These are phyloP conservation scores for Archilochus colubris DNA, from an alignment of 2,113 vertebrate genomes.

Conservation along the genomic window DNA sequence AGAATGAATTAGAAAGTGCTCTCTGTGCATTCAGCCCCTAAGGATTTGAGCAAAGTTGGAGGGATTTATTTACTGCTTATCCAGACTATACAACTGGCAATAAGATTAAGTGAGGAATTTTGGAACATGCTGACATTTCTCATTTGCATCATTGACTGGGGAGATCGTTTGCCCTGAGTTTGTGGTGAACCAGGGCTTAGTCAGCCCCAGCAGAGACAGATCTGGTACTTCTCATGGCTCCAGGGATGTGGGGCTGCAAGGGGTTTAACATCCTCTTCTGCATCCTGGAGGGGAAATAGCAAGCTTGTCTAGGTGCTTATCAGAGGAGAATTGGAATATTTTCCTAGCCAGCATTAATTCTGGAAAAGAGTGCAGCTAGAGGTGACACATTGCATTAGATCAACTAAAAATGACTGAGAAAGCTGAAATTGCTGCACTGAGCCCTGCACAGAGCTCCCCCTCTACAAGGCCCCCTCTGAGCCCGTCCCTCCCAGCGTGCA, in stretches of 20 bases:
- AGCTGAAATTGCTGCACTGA: neutral
- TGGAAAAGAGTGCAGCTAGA: neutral
- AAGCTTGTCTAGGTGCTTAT: constrained; percentile 63
- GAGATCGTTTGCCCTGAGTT: constrained; percentile 39
- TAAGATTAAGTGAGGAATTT: constrained; percentile 57
- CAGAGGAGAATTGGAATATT: constrained; percentile 40
- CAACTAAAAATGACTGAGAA: constrained; percentile 13
- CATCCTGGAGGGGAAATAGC: constrained; percentile 24
- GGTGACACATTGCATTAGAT: constrained; percentile 17
- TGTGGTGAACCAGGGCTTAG: constrained; percentile 60
- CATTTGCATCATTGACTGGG: constrained; percentile 58
- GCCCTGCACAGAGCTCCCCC: constrained; percentile 16
- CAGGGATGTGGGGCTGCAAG: constrained; percentile 38
- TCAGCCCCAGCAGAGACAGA: constrained; percentile 35
- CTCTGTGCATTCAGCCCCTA: constrained; percentile 25
- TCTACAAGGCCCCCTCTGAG: neutral
- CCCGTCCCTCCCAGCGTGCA: neutral
- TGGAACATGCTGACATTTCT: constrained; percentile 60
- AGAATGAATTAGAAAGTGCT: constrained; percentile 63
- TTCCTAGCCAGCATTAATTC: constrained; percentile 59
- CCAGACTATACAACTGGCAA: constrained; percentile 67
- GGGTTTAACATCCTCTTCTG: constrained; percentile 21
- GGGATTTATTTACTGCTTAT: constrained; percentile 64
- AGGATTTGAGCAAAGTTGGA: constrained; percentile 41
- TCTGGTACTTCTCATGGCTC: constrained; percentile 67